Percentiles rank a stretch among this genome's conserved stretches.
These are phyloP conservation scores for Catonia carolina DNA, from an alignment of 2,888 invertebrate species.

Conservation along the genomic window DNA sequence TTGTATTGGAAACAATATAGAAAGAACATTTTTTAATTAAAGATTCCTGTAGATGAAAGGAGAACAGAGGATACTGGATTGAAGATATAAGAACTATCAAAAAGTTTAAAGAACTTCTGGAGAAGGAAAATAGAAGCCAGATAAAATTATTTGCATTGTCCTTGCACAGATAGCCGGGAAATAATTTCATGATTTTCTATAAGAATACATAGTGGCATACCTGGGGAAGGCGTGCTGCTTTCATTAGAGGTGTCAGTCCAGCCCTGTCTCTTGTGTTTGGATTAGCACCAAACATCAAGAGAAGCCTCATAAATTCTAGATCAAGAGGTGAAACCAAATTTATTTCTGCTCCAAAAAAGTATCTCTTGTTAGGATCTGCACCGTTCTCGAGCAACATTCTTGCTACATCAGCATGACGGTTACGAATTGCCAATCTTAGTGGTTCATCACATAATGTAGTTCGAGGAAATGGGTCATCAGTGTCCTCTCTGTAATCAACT, in stretches of 20 bases:
- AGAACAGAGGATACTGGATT: too few relatives aligned
- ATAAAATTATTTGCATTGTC: too few relatives aligned
- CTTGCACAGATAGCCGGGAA: too few relatives aligned
- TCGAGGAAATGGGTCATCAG: slow-evolving; percentile 45
- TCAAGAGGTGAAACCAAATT: slow-evolving; percentile 73
- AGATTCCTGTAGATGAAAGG: too few relatives aligned
- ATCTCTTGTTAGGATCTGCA: slow-evolving; percentile 82
- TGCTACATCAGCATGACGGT: slow-evolving; percentile 63
- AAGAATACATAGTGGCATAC: too few relatives aligned
- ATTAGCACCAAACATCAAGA: slow-evolving; percentile 79
- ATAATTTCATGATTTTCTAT: too few relatives aligned
- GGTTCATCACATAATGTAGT: slow-evolving; percentile 80
- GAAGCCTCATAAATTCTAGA: slow-evolving; percentile 69
- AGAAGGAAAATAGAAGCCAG: not conserved
- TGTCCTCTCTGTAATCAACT: slow-evolving; percentile 70
- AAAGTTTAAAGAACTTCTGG: not conserved
- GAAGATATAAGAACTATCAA: too few relatives aligned
- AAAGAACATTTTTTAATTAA: too few relatives aligned
- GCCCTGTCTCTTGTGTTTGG: slow-evolving; percentile 81
- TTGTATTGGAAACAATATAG: too few relatives aligned
- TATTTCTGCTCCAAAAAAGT: slow-evolving; percentile 86
- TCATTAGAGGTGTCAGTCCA: slow-evolving; percentile 86
- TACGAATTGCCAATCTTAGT: slow-evolving; percentile 78
- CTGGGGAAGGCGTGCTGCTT: slow-evolving; percentile 72
- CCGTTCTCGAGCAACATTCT: slow-evolving; percentile 70